These are phyloP conservation scores for Zophobas morio DNA, from an alignment of 1,140 invertebrate species.

Conservation along the genomic window DNA sequence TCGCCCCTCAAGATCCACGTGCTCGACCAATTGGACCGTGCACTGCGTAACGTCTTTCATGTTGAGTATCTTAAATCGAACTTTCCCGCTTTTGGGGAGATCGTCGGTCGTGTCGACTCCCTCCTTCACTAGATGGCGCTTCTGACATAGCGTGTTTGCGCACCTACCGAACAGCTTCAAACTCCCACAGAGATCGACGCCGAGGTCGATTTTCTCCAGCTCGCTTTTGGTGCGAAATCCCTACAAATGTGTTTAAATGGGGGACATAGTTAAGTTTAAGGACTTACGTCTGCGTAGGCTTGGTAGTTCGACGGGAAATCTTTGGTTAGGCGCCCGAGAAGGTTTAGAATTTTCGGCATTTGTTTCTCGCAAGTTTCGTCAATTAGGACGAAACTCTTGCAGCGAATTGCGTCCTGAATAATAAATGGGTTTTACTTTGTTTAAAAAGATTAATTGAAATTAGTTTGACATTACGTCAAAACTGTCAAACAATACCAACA, in stretches of 20 bases:
- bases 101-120: constrained; percentile 52
- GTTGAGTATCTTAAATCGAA: constrained; percentile 61
- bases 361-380: constrained; percentile 59
- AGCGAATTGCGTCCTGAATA: constrained; percentile 50
- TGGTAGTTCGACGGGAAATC: constrained; percentile 51
- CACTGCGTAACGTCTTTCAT: constrained; percentile 54
- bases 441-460: too few relatives aligned
- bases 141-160: constrained; percentile 49
- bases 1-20: constrained; percentile 55
- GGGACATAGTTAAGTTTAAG: background rate
- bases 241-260: constrained; percentile 51
- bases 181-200: constrained; percentile 55
- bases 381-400: constrained; percentile 57
- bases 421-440: background rate
- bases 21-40: constrained; percentile 57
- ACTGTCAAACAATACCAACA: too few relatives aligned
- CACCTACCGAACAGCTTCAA: constrained; percentile 61
- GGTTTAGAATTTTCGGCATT: constrained; percentile 55
- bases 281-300: constrained; percentile 49
- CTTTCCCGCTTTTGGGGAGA: constrained; percentile 57
- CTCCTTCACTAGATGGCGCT: constrained; percentile 55
- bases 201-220: constrained; percentile 51
- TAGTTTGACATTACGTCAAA: too few relatives aligned
- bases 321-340: constrained; percentile 52
- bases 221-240: constrained; percentile 50